Percentiles rank a stretch among this genome's conserved stretches.
phyloP scores from a whole-genome alignment of 2,888 invertebrate species.

The Philaethria dido region DNA sequence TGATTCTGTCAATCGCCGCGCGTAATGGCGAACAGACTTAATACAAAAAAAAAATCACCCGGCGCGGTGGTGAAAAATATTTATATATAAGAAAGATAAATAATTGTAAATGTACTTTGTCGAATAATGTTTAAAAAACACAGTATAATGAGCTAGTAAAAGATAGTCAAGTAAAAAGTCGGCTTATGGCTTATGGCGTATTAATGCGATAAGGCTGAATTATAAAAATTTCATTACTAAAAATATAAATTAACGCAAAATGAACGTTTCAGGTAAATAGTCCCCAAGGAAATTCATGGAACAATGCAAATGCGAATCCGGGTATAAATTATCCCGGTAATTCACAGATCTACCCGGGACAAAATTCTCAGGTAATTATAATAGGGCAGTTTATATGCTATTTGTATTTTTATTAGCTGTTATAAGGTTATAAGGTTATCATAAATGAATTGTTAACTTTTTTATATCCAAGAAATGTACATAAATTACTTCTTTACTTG shows the following conservation, averaged over 20 bases:
- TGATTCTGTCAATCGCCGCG: too few relatives aligned
- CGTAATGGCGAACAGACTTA: too few relatives aligned
- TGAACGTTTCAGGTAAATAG: conserved; percentile 33
- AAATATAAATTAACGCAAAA: conserved; percentile 14
- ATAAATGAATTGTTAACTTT: not conserved
- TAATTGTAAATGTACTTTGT: too few relatives aligned
- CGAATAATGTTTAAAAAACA: too few relatives aligned
- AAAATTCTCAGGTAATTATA: conserved; percentile 31
- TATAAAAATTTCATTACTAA: conserved; percentile 1
- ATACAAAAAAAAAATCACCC: too few relatives aligned
- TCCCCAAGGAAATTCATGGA: conserved; percentile 46
- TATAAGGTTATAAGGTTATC: not conserved
- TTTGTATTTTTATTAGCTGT: not conserved
- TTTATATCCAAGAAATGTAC: not conserved
- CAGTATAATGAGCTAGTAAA: too few relatives aligned
- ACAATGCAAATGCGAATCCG: conserved; percentile 48
- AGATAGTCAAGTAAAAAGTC: not conserved
- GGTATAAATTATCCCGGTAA: conserved; percentile 52
- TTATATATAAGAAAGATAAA: too few relatives aligned
- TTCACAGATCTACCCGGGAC: conserved; percentile 51
- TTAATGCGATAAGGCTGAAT: conserved; percentile 3
- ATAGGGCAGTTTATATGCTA: conserved; percentile 6
- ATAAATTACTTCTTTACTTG: not conserved
- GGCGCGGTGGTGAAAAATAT: too few relatives aligned
- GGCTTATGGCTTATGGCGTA: not conserved